Base-by-base conservation (phyloP, 2,113 vertebrate species). In the Cyanocitta stelleri region DNA sequence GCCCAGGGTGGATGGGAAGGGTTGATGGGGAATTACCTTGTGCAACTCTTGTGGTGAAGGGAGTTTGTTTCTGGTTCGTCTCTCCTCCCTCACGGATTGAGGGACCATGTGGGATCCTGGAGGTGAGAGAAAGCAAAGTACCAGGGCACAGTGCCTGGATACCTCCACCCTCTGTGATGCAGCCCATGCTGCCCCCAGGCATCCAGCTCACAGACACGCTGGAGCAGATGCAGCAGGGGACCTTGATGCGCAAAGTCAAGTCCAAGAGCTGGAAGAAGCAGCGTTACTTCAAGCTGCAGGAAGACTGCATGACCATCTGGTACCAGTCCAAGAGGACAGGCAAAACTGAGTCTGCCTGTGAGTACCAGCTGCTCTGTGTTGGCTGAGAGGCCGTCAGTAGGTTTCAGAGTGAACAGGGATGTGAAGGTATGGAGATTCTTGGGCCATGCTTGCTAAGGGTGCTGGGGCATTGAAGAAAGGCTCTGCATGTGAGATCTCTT, bases 241-340 rank as follows among this genome's bases (percentile, higher is more conserved):
- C 96, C 0, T 85, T 98, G 95, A 97, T 99, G 97, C 98, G 99
- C 78, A 99, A 99, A 96, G 98, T 99, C 79, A 99, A 99, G 90
- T 99, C 99, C 84, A 98, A 98, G 72, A 98, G 86, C 55, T 99
- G 99, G 99, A 99, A 99, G 96, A 99, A 98, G 91, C 98, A 98
- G 61, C 97, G 99, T n/a, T 98, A 98, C 96, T 99, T 99, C 97
- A 98, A 98, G 87, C 98, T 99, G 22, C 98, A 99, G 95, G 98
- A 99, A 9, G 99, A 99, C 23, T 98, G 98, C 87, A 98, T 99
- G 98, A 99, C 98, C 3, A 98, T 99, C 93, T 99, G 98, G 98
- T 99, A 99, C 96, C 98, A 99, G 87, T 99, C 98, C 76, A 98
- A 98, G 97, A 98, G 98, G 85, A 97, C 98, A 2, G 98, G 98